These are phyloP conservation scores for Spheniscus humboldti DNA, from an alignment of 2,797 vertebrate genomes.

Conservation along the genomic window DNA sequence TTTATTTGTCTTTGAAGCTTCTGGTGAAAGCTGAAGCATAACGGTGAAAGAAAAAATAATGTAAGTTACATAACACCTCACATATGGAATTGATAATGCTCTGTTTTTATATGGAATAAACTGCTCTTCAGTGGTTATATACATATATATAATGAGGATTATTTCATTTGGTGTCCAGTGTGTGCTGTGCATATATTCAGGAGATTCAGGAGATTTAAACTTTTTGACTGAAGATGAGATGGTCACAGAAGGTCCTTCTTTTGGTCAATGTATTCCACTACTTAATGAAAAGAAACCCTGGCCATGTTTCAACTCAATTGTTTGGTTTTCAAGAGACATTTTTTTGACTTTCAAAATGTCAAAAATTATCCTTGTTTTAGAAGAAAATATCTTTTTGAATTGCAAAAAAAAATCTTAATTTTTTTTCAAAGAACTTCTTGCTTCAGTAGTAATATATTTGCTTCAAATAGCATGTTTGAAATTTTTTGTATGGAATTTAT, in stretches of 20 bases:
- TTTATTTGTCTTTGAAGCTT: conserved; percentile 30
- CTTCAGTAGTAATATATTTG: not conserved
- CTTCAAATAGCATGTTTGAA: not conserved
- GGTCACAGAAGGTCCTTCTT: not conserved
- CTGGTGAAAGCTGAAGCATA: not conserved
- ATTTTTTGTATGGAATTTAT: not conserved
- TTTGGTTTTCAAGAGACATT: not conserved
- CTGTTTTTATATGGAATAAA: not conserved
- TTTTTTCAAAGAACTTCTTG: not conserved
- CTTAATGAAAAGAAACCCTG: not conserved
- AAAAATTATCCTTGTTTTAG: not conserved
- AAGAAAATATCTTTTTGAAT: not conserved
- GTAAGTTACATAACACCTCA: not conserved
- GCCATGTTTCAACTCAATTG: not conserved
- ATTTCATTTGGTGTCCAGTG: not conserved
- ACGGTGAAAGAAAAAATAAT: conserved; percentile 14
- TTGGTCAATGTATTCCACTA: not conserved
- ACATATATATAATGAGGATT: not conserved
- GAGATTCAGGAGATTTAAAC: not conserved
- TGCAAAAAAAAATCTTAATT: not conserved
- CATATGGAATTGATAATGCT: conserved; percentile 3
- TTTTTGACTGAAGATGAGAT: not conserved
- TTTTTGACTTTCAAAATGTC: not conserved
- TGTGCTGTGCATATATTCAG: not conserved
- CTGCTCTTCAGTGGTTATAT: not conserved